Evolutionary conservation across 37 sponge, comb jelly and placozoan species (phyloP).

Genomic region (Agelas oroides): DNA sequence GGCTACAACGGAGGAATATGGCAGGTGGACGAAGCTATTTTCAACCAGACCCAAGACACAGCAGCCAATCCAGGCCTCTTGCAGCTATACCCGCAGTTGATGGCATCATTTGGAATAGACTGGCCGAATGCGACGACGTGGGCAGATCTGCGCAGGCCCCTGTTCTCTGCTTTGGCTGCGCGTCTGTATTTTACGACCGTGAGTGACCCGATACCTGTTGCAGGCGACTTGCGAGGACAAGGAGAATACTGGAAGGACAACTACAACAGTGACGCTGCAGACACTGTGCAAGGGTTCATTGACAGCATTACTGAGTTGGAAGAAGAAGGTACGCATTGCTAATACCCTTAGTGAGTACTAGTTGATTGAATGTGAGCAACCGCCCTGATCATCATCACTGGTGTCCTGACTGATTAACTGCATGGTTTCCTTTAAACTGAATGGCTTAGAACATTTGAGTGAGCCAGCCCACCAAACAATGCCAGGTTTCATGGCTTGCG

Average conservation of each 20-base stretch:
- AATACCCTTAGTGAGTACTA: too few relatives aligned
- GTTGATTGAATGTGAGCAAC: too few relatives aligned
- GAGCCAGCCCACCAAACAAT: too few relatives aligned
- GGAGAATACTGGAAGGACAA: conserved; percentile 27
- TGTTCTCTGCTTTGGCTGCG: conserved; percentile 53
- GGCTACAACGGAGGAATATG: conserved; percentile 56
- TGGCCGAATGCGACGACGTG: conserved; percentile 26
- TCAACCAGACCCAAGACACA: conserved; percentile 12
- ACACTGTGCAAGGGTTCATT: conserved; percentile 29
- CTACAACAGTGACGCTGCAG: conserved; percentile 8
- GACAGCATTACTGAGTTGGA: conserved; percentile 17
- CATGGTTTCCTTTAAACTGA: too few relatives aligned
- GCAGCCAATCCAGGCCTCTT: background rate
- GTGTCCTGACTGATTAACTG: too few relatives aligned
- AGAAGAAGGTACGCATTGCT: conserved; percentile 17
- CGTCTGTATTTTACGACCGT: conserved; percentile 24
- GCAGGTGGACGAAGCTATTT: conserved; percentile 52
- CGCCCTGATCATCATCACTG: too few relatives aligned
- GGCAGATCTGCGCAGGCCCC: conserved; percentile 17
- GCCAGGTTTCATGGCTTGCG: too few relatives aligned
- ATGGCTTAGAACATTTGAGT: too few relatives aligned
- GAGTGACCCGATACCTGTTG: background rate
- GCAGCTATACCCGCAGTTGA: background rate
- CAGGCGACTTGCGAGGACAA: conserved; percentile 21
- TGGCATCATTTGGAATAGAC: background rate